phyloP scores from a whole-genome alignment of 2,113 vertebrate genomes.

The Hylia prasina region DNA sequence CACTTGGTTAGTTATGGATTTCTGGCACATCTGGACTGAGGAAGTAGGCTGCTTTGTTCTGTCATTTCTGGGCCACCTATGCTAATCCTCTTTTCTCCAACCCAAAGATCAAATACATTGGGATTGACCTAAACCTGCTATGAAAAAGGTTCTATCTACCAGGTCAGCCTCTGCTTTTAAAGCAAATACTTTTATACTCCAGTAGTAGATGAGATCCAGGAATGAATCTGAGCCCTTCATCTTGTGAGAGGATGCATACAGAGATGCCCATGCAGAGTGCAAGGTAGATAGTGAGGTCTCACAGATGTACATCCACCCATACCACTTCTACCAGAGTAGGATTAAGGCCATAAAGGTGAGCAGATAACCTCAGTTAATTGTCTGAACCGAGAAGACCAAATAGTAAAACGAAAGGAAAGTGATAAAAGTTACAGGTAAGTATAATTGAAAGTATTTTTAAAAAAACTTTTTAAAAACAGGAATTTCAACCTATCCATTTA shows the following conservation, averaged over 20 bases:
- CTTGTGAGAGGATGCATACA: not conserved
- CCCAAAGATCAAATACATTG: not conserved
- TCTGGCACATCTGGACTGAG: not conserved
- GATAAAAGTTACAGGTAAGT: not conserved
- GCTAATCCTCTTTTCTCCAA: not conserved
- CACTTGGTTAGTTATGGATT: not conserved
- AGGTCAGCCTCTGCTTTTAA: not conserved
- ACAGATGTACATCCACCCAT: not conserved
- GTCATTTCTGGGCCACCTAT: not conserved
- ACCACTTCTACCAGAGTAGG: not conserved
- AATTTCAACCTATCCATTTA: not conserved
- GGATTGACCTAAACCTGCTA: not conserved
- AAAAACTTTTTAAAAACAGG: not conserved
- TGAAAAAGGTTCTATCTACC: not conserved
- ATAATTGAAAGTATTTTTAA: not conserved
- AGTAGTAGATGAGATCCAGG: not conserved
- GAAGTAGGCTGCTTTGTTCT: not conserved
- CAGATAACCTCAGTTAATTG: not conserved
- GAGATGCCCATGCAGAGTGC: not conserved
- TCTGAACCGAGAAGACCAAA: not conserved
- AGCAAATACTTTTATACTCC: not conserved
- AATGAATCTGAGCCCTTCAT: not conserved
- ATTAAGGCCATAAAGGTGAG: not conserved
- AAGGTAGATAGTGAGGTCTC: not conserved
- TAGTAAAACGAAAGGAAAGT: not conserved